Conservation (phyloP, 2,797 vertebrate species). For the Nyctalus aviator region DNA sequence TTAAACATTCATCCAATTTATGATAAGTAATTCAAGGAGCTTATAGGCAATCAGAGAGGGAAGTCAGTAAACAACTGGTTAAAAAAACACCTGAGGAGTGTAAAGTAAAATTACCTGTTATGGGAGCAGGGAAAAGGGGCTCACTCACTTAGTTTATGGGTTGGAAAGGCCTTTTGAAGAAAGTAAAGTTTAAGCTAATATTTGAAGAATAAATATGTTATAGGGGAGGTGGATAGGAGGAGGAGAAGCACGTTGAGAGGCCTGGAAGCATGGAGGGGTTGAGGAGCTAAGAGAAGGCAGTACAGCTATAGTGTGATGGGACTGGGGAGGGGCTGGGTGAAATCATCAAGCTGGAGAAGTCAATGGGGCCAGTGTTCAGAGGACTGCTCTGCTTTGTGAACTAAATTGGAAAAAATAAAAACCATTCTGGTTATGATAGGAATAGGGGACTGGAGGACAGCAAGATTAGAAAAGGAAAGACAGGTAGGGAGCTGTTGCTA, state of each 20-base stretch:
- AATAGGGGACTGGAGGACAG: not conserved
- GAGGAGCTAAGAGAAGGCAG: not conserved
- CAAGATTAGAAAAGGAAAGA: not conserved
- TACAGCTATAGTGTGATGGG: rapidly evolving
- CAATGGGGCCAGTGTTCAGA: not conserved
- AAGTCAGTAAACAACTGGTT: not conserved
- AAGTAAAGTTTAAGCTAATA: constrained; percentile 10
- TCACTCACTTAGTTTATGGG: not conserved
- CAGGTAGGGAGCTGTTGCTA: not conserved
- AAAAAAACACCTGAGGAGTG: not conserved
- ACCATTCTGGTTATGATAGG: not conserved
- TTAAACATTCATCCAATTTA: not conserved
- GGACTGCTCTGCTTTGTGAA: not conserved
- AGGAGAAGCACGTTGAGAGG: not conserved
- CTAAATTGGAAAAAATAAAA: not conserved
- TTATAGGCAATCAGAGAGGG: not conserved
- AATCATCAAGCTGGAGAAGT: not conserved
- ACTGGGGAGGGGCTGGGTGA: not conserved
- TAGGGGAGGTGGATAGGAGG: not conserved
- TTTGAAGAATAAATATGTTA: not conserved
- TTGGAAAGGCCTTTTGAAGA: constrained; percentile 3
- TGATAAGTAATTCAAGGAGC: not conserved
- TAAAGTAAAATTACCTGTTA: not conserved
- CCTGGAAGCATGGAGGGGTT: not conserved
- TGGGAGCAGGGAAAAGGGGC: not conserved